These are phyloP conservation scores for Drosophila limbata DNA, from an alignment of 2,888 invertebrate species.

Conservation along the genomic window DNA sequence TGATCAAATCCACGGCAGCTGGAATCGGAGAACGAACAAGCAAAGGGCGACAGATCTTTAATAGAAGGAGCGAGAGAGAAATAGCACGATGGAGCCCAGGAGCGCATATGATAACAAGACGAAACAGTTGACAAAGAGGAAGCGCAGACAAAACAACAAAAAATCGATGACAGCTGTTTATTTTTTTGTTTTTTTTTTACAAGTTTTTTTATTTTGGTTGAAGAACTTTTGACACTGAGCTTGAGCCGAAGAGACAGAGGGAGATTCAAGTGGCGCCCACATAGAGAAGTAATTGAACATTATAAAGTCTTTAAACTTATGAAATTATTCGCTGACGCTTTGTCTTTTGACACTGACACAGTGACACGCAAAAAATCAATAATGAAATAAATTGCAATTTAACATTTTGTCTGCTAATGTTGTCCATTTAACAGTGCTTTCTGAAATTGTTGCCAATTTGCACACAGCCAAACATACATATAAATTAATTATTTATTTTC, in stretches of 20 bases:
- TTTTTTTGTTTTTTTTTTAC: constrained; percentile 17
- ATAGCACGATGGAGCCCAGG: constrained; percentile 15
- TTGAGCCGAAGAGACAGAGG: constrained; percentile 12
- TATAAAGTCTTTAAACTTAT: constrained; percentile 50
- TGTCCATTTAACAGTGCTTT: constrained; percentile 27
- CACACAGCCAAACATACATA: constrained; percentile 6
- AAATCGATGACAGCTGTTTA: constrained; percentile 68
- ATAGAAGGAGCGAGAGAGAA: constrained; percentile 10
- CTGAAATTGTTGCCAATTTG: constrained; percentile 25
- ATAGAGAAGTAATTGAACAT: constrained; percentile 39
- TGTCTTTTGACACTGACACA: constrained; percentile 70
- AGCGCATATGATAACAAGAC: constrained; percentile 53
- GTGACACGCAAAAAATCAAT: constrained; percentile 65
- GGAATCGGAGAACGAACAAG: constrained; percentile 34
- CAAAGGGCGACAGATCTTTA: constrained; percentile 23
- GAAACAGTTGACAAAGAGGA: constrained; percentile 58
- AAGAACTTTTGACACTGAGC: constrained; percentile 70
- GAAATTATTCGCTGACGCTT: constrained; percentile 23
- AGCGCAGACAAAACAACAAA: constrained; percentile 44
- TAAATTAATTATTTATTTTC: constrained; percentile 24
- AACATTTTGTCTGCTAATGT: constrained; percentile 40
- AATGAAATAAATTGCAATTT: constrained; percentile 69
- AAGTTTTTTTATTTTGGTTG: constrained; percentile 28
- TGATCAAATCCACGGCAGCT: constrained; percentile 1
- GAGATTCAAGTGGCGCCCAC: constrained; percentile 60